Percentiles rank a stretch among this genome's conserved stretches.
Evolutionary conservation across 53 echinoderm and acorn worm genomes (phyloP).

Genomic region (Hippasteria phrygiana): DNA sequence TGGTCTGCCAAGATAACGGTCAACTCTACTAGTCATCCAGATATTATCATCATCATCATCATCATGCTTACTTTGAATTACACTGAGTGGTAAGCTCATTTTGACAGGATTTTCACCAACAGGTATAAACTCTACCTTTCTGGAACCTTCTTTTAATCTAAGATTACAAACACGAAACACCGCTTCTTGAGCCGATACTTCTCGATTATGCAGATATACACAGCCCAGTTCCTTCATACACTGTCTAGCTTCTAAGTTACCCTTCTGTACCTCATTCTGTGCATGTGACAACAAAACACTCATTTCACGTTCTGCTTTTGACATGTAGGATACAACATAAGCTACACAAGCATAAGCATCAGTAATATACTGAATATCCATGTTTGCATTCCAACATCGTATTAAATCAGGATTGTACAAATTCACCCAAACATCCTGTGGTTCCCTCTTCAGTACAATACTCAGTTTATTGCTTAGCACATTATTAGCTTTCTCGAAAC

Average conservation of each 20-base stretch:
- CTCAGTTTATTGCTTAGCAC: too few species aligned
- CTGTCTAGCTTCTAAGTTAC: constrained; percentile 45
- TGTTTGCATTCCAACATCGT: constrained; percentile 77
- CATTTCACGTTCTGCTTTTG: constrained; percentile 73
- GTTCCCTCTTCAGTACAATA: too few species aligned
- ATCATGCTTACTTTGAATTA: constrained; percentile 58
- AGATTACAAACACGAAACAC: too few species aligned
- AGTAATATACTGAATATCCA: too few species aligned
- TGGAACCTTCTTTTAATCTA: too few species aligned
- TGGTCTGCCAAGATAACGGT: constrained; percentile 68
- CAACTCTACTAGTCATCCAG: too few species aligned
- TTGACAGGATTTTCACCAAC: too few species aligned
- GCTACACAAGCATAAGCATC: constrained; percentile 70
- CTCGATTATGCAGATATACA: constrained; percentile 59
- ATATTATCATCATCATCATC: constrained; percentile 36
- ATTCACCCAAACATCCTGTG: too few species aligned
- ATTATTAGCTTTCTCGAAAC: too few species aligned
- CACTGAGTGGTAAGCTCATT: constrained; percentile 73
- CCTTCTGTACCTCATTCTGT: constrained; percentile 60
- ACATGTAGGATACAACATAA: constrained; percentile 72
- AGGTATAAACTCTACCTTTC: too few species aligned
- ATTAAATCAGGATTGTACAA: constrained; percentile 64
- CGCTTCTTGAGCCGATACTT: too few species aligned
- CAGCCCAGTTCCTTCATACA: constrained; percentile 52
- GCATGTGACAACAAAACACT: constrained; percentile 49